Evolutionary conservation across 2,888 invertebrate genomes (phyloP).

Genomic region (Aleiodes leptofemur): DNA sequence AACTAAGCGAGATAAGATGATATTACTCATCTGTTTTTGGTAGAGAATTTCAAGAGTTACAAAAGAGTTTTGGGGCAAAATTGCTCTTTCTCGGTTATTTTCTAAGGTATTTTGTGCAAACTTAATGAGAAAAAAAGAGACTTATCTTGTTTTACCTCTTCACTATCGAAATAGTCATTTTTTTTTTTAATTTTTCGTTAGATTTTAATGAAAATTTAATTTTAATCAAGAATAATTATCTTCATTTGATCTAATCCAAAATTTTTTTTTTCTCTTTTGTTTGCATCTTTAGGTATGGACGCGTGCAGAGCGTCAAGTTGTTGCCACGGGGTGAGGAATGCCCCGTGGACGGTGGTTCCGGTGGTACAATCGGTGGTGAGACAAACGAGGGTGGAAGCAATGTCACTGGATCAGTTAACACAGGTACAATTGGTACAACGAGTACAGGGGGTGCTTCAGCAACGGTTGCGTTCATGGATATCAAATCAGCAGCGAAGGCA

Average conservation of each 20-base stretch:
- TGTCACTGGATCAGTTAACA: slow-evolving; percentile 69
- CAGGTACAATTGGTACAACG: slow-evolving; percentile 76
- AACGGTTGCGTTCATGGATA: slow-evolving; percentile 97
- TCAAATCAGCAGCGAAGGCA: slow-evolving; percentile 96
- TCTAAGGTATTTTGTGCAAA: no score
- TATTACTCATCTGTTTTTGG: no score
- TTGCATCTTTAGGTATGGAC: slow-evolving; percentile 87
- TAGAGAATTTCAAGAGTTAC: no score
- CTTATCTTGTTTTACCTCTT: no score
- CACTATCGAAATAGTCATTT: no score
- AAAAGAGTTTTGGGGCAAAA: no score
- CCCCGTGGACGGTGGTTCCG: slow-evolving; percentile 74
- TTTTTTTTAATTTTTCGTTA: no score
- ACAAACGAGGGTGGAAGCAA: slow-evolving; percentile 72
- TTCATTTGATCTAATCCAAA: slow-evolving; percentile 63
- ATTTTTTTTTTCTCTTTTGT: no score
- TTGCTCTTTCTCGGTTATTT: no score
- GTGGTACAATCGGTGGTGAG: slow-evolving; percentile 77
- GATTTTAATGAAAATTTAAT: not conserved
- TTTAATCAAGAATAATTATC: no score
- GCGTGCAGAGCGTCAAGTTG: slow-evolving; percentile 97
- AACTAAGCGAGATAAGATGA: no score
- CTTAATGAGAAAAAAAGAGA: no score
- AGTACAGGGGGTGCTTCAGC: slow-evolving; percentile 85
- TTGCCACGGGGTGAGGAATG: slow-evolving; percentile 80